Percentiles rank a stretch among this genome's conserved stretches.
Conservation (phyloP, 2,797 vertebrate genomes). For the Chaenodraco wilsoni region DNA sequence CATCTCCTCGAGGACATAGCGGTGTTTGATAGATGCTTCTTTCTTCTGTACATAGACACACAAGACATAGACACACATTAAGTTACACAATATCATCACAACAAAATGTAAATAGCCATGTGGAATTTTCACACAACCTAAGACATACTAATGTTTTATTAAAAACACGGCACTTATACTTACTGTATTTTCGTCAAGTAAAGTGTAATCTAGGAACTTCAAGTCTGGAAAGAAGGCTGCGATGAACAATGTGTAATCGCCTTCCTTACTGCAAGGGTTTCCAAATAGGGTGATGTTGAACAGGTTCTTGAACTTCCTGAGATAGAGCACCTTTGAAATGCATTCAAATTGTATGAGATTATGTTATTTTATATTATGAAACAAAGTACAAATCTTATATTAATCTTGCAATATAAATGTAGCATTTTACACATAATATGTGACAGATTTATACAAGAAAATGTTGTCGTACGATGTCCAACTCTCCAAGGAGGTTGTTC, state of each 20-base stretch:
- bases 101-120: not conserved
- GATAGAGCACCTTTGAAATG: constrained; percentile 85
- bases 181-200: constrained; percentile 83
- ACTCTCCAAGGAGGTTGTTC: constrained; percentile 84
- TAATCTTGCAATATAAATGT: constrained; percentile 8
- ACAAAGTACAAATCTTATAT: not conserved
- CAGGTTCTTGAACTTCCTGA: constrained; percentile 86
- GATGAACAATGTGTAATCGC: constrained; percentile 83
- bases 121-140: not conserved
- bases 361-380: constrained; percentile 1
- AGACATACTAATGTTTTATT: not conserved
- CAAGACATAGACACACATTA: not conserved
- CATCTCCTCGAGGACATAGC: constrained; percentile 73
- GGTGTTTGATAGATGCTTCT: constrained; percentile 76
- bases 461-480: constrained; percentile 83
- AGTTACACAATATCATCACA: not conserved
- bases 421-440: not conserved
- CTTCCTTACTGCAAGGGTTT: constrained; percentile 84
- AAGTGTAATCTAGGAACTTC: constrained; percentile 87
- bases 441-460: constrained; percentile 10
- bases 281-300: constrained; percentile 84
- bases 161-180: constrained; percentile 56
- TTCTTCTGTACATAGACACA: constrained; percentile 79
- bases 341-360: constrained; percentile 3
- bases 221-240: constrained; percentile 87